These are phyloP conservation scores for Cuniculus paca DNA, from an alignment of 2,797 vertebrate genomes.

Conservation along the genomic window DNA sequence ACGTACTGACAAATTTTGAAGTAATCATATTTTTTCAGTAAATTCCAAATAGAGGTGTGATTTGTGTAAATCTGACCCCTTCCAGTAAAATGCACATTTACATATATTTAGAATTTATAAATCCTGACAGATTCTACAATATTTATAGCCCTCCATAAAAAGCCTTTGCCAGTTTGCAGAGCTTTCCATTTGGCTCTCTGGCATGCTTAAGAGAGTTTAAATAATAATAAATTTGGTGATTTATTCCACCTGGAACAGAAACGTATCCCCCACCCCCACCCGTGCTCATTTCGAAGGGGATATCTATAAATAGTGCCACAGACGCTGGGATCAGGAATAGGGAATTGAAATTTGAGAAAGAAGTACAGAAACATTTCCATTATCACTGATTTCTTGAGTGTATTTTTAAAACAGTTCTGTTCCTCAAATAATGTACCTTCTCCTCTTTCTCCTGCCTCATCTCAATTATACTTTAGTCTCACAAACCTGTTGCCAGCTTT, in stretches of 20 bases:
- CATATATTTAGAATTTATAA: constrained; percentile 80
- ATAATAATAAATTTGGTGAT: constrained; percentile 79
- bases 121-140: constrained; percentile 75
- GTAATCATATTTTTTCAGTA: constrained; percentile 69
- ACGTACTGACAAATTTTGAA: constrained; percentile 42
- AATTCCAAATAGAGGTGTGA: constrained; percentile 73
- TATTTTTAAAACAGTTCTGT: constrained; percentile 83
- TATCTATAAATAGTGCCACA: constrained; percentile 84
- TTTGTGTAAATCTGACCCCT: constrained; percentile 75
- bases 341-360: constrained; percentile 81
- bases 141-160: constrained; percentile 75
- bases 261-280: constrained; percentile 51
- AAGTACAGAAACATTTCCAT: constrained; percentile 84
- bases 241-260: constrained; percentile 84
- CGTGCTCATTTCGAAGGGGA: constrained; percentile 81
- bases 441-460: constrained; percentile 71
- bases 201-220: constrained; percentile 81
- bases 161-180: constrained; percentile 76
- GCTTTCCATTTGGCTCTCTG: constrained; percentile 73
- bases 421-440: constrained; percentile 77
- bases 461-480: constrained; percentile 70
- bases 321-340: constrained; percentile 82
- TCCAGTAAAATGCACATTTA: constrained; percentile 80
- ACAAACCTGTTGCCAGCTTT: constrained; percentile 73
- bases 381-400: constrained; percentile 80